Percentiles rank a stretch among this genome's conserved stretches.
Evolutionary conservation across 2,797 vertebrate genomes (phyloP).

Genomic region (Trichosurus vulpecula): DNA sequence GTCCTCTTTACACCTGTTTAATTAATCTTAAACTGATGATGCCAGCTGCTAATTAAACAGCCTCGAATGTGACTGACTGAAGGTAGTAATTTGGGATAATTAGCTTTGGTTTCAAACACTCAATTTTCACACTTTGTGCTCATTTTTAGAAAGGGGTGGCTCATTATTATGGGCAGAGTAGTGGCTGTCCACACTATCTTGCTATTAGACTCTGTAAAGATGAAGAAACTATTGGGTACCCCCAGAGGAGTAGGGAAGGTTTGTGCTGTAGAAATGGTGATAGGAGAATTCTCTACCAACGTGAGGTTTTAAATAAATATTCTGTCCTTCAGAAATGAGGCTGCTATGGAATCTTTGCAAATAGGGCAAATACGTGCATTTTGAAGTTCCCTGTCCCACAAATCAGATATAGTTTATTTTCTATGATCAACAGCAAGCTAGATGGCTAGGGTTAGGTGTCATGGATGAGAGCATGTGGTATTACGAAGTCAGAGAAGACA

Average conservation of each 20-base stretch:
- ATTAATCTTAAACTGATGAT: constrained; percentile 78
- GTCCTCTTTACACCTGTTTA: constrained; percentile 80
- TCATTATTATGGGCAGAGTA: constrained; percentile 68
- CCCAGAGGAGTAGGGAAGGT: constrained; percentile 33
- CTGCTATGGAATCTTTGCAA: background rate
- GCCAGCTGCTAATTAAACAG: constrained; percentile 80
- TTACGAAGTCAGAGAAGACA: background rate
- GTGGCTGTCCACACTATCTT: constrained; percentile 56
- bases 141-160: constrained; percentile 76
- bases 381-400: background rate
- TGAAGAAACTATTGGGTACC: constrained; percentile 35
- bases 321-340: background rate
- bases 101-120: constrained; percentile 79
- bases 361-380: background rate
- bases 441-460: background rate
- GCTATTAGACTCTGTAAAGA: constrained; percentile 58
- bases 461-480: background rate
- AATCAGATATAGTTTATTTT: background rate
- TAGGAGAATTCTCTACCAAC: background rate
- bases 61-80: constrained; percentile 78
- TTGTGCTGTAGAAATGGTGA: constrained; percentile 7
- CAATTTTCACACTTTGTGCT: constrained; percentile 79
- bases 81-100: constrained; percentile 82
- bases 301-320: background rate
- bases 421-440: background rate